A percentile compares a stretch with the other conserved stretches of the same genome.
Conservation (phyloP, 2,888 invertebrate species). For the Diarsia dahlii region DNA sequence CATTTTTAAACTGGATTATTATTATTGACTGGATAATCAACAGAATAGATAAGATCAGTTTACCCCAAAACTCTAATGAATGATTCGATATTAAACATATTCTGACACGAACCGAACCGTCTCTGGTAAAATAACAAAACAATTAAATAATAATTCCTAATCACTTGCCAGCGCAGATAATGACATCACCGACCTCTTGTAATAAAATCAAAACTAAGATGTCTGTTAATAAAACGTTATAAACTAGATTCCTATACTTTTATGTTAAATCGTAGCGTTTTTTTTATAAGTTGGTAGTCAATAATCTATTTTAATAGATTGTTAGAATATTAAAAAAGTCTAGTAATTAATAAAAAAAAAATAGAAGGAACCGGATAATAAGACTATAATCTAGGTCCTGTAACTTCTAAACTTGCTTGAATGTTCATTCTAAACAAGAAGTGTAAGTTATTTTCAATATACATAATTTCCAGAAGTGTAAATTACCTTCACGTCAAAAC, state of each 20-base stretch:
- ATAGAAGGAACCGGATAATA: background rate
- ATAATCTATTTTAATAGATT: background rate
- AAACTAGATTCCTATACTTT: slow-evolving; percentile 29
- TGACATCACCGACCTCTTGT: slow-evolving; percentile 53
- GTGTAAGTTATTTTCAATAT: background rate
- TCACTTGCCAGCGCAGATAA: slow-evolving; percentile 28
- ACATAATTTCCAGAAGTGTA: no score
- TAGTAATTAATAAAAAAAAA: background rate
- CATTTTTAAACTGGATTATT: no score
- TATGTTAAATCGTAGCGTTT: slow-evolving; percentile 9
- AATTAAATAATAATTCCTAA: slow-evolving; percentile 59
- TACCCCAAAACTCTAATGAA: no score
- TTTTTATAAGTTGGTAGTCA: slow-evolving; percentile 1
- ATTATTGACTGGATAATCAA: no score
- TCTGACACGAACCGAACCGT: slow-evolving; percentile 1
- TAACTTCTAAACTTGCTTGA: background rate
- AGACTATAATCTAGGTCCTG: background rate
- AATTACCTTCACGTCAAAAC: slow-evolving; percentile 9
- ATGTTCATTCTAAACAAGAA: background rate
- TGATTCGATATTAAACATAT: background rate
- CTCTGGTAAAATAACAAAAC: slow-evolving; percentile 44
- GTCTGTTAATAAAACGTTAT: slow-evolving; percentile 22
- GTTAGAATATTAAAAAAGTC: background rate
- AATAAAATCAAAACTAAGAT: slow-evolving; percentile 34
- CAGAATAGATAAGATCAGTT: no score